A percentile compares a stretch with the other conserved stretches of the same genome.
Evolutionary conservation across 2,797 vertebrate species (phyloP).

Genomic region (Sebastes diaconus): DNA sequence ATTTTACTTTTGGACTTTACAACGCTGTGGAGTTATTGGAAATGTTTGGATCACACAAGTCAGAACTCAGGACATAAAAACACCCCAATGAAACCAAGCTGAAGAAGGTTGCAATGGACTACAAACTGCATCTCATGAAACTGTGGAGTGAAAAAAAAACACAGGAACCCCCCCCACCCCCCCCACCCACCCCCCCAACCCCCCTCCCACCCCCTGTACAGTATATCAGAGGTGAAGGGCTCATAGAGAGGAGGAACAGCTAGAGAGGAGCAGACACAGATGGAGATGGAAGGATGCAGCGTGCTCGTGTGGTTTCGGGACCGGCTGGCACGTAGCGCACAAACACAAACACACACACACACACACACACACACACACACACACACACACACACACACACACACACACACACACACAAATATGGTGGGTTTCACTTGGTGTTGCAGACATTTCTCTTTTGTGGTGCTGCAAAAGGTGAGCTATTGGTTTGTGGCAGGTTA

Average conservation of each 20-base stretch:
- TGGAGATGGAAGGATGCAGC: constrained; percentile 24
- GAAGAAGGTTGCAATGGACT: not conserved
- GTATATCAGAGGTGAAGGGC: not conserved
- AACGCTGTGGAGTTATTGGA: too few relatives aligned
- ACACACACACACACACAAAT: not conserved
- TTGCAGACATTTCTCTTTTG: constrained; percentile 15
- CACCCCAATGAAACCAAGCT: not conserved
- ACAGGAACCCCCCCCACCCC: not conserved
- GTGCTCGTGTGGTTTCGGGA: not conserved
- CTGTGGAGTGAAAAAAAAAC: not conserved
- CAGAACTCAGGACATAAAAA: not conserved
- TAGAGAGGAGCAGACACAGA: constrained; percentile 13
- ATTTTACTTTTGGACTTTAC: too few relatives aligned
- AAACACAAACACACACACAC: not conserved
- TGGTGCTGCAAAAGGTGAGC: not conserved
- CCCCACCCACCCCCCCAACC: not conserved
- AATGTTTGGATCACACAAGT: too few relatives aligned
- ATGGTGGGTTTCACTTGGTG: not conserved
- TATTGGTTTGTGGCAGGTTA: constrained; percentile 1
- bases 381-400: not conserved
- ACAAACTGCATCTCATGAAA: not conserved
- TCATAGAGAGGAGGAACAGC: not conserved
- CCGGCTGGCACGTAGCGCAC: not conserved
- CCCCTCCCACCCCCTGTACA: not conserved
- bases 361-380: not conserved